phyloP scores from a whole-genome alignment of 2,888 invertebrate genomes.

The Sicus ferrugineus region DNA sequence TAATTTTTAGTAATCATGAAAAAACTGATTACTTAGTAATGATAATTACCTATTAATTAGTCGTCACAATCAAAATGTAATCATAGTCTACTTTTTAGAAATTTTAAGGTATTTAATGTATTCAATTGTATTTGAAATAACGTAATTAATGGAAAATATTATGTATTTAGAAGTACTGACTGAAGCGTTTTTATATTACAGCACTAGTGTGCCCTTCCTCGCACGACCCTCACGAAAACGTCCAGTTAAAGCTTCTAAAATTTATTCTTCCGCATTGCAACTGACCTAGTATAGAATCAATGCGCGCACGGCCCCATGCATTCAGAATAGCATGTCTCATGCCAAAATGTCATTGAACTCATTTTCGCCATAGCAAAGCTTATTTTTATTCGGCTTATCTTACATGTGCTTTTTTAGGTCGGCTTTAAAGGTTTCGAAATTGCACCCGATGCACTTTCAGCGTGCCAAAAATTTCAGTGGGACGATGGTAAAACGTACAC shows the following conservation, averaged over 20 bases:
- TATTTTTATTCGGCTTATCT: slow-evolving; percentile 11
- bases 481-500: slow-evolving; percentile 80
- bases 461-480: slow-evolving; percentile 78
- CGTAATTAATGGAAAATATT: too few relatives aligned
- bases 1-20: too few relatives aligned
- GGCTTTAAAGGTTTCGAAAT: slow-evolving; percentile 94
- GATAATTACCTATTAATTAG: too few relatives aligned
- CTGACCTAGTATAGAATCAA: slow-evolving; percentile 51
- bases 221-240: too few relatives aligned
- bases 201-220: too few relatives aligned
- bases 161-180: too few relatives aligned
- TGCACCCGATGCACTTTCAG: slow-evolving; percentile 70
- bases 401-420: slow-evolving; percentile 86
- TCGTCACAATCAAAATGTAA: too few relatives aligned
- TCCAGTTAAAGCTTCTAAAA: not conserved
- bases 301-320: not conserved
- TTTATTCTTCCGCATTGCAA: slow-evolving; percentile 46
- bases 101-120: too few relatives aligned
- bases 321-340: slow-evolving; percentile 1
- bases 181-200: too few relatives aligned
- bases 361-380: not conserved
- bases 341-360: slow-evolving; percentile 39
- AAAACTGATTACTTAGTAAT: too few relatives aligned
- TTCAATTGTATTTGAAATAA: too few relatives aligned
- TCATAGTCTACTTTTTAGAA: too few relatives aligned